Base-by-base conservation (phyloP, 2,113 vertebrate genomes). In the Nothocercus julius region DNA sequence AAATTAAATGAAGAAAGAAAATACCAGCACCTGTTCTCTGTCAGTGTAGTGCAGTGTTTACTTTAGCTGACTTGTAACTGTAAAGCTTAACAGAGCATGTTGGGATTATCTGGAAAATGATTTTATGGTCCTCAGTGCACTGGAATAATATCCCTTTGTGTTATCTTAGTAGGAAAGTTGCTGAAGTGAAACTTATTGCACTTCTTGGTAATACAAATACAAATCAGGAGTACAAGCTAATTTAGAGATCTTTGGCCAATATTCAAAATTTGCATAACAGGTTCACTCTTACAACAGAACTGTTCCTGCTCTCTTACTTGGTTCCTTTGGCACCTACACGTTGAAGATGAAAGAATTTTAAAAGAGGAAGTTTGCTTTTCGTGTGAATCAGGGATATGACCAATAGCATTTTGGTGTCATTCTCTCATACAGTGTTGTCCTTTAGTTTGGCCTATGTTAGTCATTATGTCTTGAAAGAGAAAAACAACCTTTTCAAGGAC, bases 261-360 rank as follows among this genome's bases (percentile, higher is more conserved):
- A 8, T 66, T 40, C 73, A 68, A 58, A 74, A 76, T 93, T 68
- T 87, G 59, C 56, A 4, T 93, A 77, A 84, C 54, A 95, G 63
- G 63, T 49, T 94, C 90, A 67, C 51, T 90, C 22, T 82, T 88
- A 47, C 21, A 74, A 20, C 27, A 90, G n/a, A 70, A 53, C 69
- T 38, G 3, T 82, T 45, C 64, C 62, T 58, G 13, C 30, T 20
- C 62, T 94, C 69, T 88, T 36, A 45, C 42, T 90, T 90, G 19
- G 9, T 75, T 88, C 53, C 61, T 68, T 86, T 58, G 44, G 34
- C 72, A 91, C 72, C 61, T 69, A 25, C 28, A 10, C 38, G 24
- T 62, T 79, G 27, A 92, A 90, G 61, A 89, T 88, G 30, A 90
- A 92, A 87, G 62, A 82, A 84, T 51, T 92, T 88, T 68, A 19